phyloP scores from a whole-genome alignment of 2,113 vertebrate species.

The Oreocharis arfaki region DNA sequence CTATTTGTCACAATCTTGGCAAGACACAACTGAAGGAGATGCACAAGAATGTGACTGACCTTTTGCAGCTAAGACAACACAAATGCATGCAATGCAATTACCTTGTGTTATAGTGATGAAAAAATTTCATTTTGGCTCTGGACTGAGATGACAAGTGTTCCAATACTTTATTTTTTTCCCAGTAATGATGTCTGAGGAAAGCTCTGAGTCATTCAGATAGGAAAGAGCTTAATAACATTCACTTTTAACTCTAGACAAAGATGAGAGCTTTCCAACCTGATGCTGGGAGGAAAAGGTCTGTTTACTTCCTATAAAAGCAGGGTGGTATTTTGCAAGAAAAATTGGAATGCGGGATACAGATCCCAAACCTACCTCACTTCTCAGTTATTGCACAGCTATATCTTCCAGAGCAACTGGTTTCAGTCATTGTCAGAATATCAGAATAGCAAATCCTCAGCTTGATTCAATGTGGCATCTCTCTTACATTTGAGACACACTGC shows the following conservation, averaged over 20 bases:
- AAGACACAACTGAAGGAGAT: not conserved
- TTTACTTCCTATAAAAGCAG: not conserved
- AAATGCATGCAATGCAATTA: constrained; percentile 7
- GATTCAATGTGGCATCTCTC: not conserved
- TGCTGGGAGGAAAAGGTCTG: not conserved
- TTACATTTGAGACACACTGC: not conserved
- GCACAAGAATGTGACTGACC: not conserved
- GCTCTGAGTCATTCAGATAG: not conserved
- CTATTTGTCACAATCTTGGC: not conserved
- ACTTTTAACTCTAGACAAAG: not conserved
- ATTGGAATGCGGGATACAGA: not conserved
- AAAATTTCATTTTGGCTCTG: constrained; percentile 3
- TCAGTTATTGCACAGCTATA: not conserved
- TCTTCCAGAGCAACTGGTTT: not conserved
- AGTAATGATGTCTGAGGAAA: constrained; percentile 4
- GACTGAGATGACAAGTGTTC: not conserved
- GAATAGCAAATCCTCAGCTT: not conserved
- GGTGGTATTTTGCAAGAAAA: not conserved
- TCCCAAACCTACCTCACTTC: not conserved
- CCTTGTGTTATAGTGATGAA: not conserved
- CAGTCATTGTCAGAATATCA: not conserved
- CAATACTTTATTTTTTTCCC: not conserved
- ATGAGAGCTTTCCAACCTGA: not conserved
- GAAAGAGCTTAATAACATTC: not conserved
- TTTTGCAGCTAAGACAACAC: not conserved